A percentile compares a stretch with the other conserved stretches of the same genome.
Evolutionary conservation across 2,113 vertebrate species (phyloP).

Genomic region (Rattus norvegicus): GRCr8 NC_086025.1:127383001-127383500

Average conservation of each 20-base stretch:
- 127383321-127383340: background rate
- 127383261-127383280: background rate
- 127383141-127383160: background rate
- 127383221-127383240: background rate
- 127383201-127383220: background rate
- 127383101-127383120: background rate
- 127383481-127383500: background rate
- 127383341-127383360: background rate
- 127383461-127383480: no score
- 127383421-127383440: background rate
- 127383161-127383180: background rate
- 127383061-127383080: background rate
- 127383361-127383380: background rate
- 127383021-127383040: background rate
- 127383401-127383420: background rate
- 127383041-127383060: background rate
- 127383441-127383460: background rate
- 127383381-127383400: background rate
- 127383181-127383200: background rate
- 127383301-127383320: background rate
- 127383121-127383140: background rate
- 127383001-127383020: background rate
- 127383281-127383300: background rate
- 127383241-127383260: background rate
- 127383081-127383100: background rate